phyloP scores from a whole-genome alignment of 2,888 invertebrate species.

The Chaetogeoica ovagalla region DNA sequence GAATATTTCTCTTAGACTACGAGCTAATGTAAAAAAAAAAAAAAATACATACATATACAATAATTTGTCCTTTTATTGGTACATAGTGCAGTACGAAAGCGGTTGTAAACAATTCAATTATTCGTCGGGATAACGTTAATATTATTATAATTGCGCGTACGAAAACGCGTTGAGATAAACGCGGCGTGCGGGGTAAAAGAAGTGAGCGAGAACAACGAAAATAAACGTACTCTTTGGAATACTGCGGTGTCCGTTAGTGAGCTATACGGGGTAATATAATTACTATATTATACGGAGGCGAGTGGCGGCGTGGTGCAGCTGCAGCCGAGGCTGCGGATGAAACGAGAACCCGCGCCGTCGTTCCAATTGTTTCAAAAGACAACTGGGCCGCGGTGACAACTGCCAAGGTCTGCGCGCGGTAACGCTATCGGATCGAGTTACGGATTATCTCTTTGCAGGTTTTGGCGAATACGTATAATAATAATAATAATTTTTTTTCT shows the following conservation, averaged over 20 bases:
- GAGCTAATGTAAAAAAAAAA: no score
- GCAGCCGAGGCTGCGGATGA: constrained; percentile 31
- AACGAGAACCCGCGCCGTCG: constrained; percentile 44
- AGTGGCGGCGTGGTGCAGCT: no score
- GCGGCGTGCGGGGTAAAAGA: not conserved
- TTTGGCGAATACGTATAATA: constrained; percentile 40
- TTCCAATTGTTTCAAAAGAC: constrained; percentile 50
- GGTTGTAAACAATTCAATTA: not conserved
- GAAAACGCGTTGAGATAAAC: not conserved
- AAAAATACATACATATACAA: no score
- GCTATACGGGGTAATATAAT: no score
- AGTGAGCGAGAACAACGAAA: no score
- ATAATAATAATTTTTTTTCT: constrained; percentile 3
- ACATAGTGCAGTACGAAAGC: no score
- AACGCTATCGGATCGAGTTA: constrained; percentile 51
- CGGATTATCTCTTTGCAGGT: constrained; percentile 51
- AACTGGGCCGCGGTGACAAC: constrained; percentile 32
- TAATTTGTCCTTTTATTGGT: no score
- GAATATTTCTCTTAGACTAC: no score
- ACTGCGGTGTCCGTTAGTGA: no score
- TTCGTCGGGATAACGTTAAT: not conserved
- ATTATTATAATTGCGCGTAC: no score
- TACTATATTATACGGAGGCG: no score
- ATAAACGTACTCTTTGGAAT: no score
- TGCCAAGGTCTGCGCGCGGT: constrained; percentile 42